Base-by-base conservation (phyloP, 2,888 invertebrate species). In the Polyommatus iphigenia region DNA sequence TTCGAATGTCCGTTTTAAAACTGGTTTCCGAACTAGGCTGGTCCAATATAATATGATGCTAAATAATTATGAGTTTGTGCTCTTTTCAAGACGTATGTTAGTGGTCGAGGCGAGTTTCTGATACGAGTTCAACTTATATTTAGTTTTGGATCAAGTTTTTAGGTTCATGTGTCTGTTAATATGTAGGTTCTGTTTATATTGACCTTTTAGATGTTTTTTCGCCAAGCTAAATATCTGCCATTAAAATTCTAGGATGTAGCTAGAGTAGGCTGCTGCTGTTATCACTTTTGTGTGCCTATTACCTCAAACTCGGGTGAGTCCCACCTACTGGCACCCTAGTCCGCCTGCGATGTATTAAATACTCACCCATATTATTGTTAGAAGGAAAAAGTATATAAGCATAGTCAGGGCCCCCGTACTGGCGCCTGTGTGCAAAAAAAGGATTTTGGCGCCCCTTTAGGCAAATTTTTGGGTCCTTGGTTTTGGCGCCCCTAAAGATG, bases 1-100 rank as follows among this genome's bases (percentile, higher is more conserved):
- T 80, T 78, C 78, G 78, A 80, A 78, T 3, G 71, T 72, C 80
- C 71, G 78, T 78, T 77, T 77, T 29, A 77, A 78, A 79, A 80
- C 80, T 76, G 77, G 81, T 79, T 81, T 75, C 29, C 5, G 75
- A 75, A 50, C 54, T 54, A 50, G 75, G 54, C 75, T 50, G 24
- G 75, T 75, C 75, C 20, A 75, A 75, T 29, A 54, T 29, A 67
- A 67, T 75, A 29, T 75, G 75, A 50, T 24, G 75, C 15, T 75
- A 50, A 75, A 75, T 67, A 67, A 67, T 75, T 72, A 46, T 50
- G 73, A 75, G 75, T 18, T 54, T 75, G 75, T 75, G 75, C 75
- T 50, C 50, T 18, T 75, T 72, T 41, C 8, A n/a, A 41, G 24
- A 67, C 67, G 18, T 29, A 13, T 18, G 29, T 67, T 29, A 32